Conservation (phyloP, 2,113 vertebrate genomes). For the Planiliza haematocheilus region DNA sequence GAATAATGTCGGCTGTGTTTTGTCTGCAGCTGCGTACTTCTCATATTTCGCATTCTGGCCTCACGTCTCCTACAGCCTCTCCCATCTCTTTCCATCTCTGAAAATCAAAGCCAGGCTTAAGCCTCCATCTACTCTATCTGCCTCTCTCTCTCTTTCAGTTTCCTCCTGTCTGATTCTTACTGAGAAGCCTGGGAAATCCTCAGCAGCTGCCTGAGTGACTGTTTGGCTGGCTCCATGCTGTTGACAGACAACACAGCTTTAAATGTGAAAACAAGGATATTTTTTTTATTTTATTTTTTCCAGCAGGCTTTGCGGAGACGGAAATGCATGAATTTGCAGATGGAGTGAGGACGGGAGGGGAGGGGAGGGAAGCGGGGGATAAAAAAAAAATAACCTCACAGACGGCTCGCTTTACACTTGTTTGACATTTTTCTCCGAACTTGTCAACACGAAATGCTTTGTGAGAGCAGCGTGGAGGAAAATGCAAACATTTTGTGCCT, state of each 20-base stretch:
- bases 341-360: neutral
- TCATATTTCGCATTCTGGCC: conserved; percentile 5
- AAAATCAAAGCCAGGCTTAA: conserved; percentile 42
- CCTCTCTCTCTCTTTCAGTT: neutral
- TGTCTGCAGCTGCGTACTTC: neutral
- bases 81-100: conserved; percentile 7
- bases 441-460: conserved; percentile 56
- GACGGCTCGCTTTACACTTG: conserved; percentile 28
- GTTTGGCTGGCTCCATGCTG: conserved; percentile 33
- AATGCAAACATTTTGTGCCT: conserved; percentile 44
- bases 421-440: conserved; percentile 63
- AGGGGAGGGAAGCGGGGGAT: too few species aligned
- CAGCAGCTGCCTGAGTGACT: conserved; percentile 54
- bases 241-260: conserved; percentile 63
- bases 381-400: conserved; percentile 6
- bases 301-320: conserved; percentile 22
- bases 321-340: conserved; percentile 45
- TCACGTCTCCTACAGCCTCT: conserved; percentile 6
- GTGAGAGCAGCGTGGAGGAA: conserved; percentile 40
- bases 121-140: conserved; percentile 23
- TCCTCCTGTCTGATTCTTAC: conserved; percentile 32
- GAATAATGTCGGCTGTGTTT: conserved; percentile 8
- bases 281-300: too few species aligned
- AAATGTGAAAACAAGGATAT: conserved; percentile 59
- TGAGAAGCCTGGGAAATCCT: conserved; percentile 44